Conservation (phyloP, 2,797 vertebrate genomes). For the Prunella strophiata region DNA sequence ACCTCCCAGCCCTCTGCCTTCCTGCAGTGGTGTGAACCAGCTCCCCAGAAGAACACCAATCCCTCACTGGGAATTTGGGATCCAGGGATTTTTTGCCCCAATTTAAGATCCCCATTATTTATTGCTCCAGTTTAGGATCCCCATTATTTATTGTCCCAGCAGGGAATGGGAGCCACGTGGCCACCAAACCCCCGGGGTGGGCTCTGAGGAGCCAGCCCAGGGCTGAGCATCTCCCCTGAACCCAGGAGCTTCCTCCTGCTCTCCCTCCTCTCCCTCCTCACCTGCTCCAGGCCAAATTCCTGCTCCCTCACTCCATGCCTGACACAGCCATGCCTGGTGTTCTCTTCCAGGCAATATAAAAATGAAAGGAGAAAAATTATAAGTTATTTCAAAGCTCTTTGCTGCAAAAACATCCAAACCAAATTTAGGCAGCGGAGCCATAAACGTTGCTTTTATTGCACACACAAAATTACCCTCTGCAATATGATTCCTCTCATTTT, state of each 20-base stretch:
- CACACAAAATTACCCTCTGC: not conserved
- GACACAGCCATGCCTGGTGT: not conserved
- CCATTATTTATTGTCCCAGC: not conserved
- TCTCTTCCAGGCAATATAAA: not conserved
- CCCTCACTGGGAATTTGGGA: not conserved
- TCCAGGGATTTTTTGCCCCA: too few relatives aligned
- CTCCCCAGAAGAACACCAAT: not conserved
- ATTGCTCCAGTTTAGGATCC: not conserved
- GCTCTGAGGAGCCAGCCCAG: not conserved
- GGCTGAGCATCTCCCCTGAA: not conserved
- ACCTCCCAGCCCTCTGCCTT: not conserved
- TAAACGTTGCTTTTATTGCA: slow-evolving; percentile 44
- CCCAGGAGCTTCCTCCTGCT: not conserved
- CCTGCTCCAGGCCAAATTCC: not conserved
- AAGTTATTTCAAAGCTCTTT: slow-evolving; percentile 8
- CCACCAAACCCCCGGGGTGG: not conserved
- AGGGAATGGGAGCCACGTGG: not conserved
- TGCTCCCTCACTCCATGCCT: fast-evolving
- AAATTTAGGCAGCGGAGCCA: not conserved
- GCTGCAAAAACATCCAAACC: slow-evolving; percentile 3
- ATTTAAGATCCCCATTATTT: too few relatives aligned
- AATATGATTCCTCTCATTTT: slow-evolving; percentile 31
- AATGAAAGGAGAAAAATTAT: slow-evolving; percentile 8
- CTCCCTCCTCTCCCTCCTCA: not conserved
- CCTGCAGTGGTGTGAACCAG: not conserved